A percentile compares a stretch with the other conserved stretches of the same genome.
Evolutionary conservation across 2,888 invertebrate genomes (phyloP).

Genomic region (Pterobdella sp.): DNA sequence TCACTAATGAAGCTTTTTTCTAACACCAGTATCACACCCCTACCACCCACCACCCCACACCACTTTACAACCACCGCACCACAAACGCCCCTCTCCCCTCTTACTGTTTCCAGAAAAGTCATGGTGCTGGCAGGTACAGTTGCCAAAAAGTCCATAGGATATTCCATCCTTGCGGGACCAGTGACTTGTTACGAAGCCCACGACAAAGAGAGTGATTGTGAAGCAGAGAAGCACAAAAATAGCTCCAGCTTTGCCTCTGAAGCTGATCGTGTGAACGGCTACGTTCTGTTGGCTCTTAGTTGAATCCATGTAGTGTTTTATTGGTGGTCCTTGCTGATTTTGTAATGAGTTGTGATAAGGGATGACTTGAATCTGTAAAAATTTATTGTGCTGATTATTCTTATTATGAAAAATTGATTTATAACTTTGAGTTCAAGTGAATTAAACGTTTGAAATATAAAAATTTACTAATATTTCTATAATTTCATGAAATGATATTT

Average conservation of each 20-base stretch:
- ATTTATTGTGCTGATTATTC: too few species aligned
- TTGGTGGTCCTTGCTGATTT: too few species aligned
- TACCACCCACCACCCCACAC: not conserved
- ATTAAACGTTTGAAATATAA: too few species aligned
- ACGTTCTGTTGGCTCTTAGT: conserved; percentile 32
- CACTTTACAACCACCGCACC: not conserved
- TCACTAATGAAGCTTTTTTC: not conserved
- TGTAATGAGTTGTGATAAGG: too few species aligned
- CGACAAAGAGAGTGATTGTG: conserved; percentile 36
- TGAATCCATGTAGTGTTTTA: conserved; percentile 10
- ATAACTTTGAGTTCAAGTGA: too few species aligned
- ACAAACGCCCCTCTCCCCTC: not conserved
- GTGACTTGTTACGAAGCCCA: conserved; percentile 38
- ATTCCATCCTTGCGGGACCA: conserved; percentile 32
- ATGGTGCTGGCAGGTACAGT: conserved; percentile 32
- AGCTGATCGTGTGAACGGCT: conserved; percentile 40
- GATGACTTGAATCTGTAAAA: too few species aligned
- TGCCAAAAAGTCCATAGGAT: conserved; percentile 36
- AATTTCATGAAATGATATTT: too few species aligned
- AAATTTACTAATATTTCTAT: too few species aligned
- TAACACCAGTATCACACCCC: too few species aligned
- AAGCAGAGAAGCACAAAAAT: conserved; percentile 36
- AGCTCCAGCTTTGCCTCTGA: conserved; percentile 39
- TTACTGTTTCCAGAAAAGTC: conserved; percentile 4
- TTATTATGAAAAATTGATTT: too few species aligned